Evolutionary conservation across 2,113 vertebrate species (phyloP), one percentile per base, ranked within the genome.

Genomic region (Datnioides undecimradiatus): DNA sequence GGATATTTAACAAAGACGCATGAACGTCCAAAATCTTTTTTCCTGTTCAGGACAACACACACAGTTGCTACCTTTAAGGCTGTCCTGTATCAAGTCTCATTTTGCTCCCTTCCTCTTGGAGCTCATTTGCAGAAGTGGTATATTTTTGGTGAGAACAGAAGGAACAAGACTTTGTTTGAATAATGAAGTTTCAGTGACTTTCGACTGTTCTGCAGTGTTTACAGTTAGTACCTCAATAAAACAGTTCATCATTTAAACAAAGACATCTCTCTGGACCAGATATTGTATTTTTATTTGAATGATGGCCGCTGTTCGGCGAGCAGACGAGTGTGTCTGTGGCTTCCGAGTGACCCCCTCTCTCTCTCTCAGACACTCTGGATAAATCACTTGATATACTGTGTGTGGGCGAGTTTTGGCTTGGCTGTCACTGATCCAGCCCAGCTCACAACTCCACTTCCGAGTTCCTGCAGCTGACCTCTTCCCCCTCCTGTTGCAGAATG

Each of bases 381-480:
- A 57, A 19, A 45, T 12, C 59, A 43, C 59, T 54, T 62, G 59
- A 87, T 85, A 65, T 38, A 87, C 31, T 65, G 82, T 6, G 62
- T 80, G 85, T 72, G 80, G 65, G 87, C 21, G 80, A 65, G 27
- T 76, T 75, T 79, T 49, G 58, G 72, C 54, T 69, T 65, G 75
- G 83, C 77, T 88, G 81, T 88, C 88, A 87, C 79, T 1, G 79
- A 87, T 85, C 84, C 82, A 73, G 65, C 85, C 51, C 51, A 46
- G 72, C 49, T 87, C 60, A 77, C 83, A 86, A 81, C 87, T 88
- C 62, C 25, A 86, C 86, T 91, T 92, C 90, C 87, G 83, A 90
- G 91, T 93, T 93, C 91, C 90, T 88, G 88, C 91, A 92, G 79
- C 88, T 94, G 94, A 95, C 92, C 93, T 93, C 89, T 87, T 90